Evolutionary conservation across 2,888 invertebrate genomes (phyloP), one percentile per base, ranked within the genome.

Genomic region (Lymantria monacha): DNA sequence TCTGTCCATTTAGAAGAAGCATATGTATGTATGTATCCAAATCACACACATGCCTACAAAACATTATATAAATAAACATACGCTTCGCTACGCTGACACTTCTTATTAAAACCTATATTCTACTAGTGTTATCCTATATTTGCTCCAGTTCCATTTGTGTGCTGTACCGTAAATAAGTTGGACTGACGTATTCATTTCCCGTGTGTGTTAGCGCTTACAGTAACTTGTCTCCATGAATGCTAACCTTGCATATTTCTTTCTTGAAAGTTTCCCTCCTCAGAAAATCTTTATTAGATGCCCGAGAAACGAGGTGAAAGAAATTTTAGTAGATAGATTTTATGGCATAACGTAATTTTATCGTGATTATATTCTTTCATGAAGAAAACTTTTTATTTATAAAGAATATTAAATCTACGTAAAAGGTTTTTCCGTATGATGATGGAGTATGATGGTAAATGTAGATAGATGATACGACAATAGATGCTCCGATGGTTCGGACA

Each of bases 131-230:
- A 33, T 33, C 33, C 33, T 33, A 9, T 33, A 33, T 42, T 14
- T 46, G 22, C 22, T 38, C 14, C 30, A 44, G 46, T 68, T 33
- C 46, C 42, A 43, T 45, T 14, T 48, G 36, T 56, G 48, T 51
- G 36, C 44, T 46, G 48, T 55, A 55, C 51, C 50, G 44, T 61
- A 53, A 55, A 59, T 53, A 48, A 55, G 54, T 66, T 69, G 66
- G 61, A 70, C 68, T 72, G 76, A 78, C 79, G 66, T 75, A 76
- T 81, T 79, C 77, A 83, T 83, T 81, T 82, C 79, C 81, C 76
- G 67, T 44, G 74, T 67, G 78, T 74, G 72, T 76, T 76, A 71
- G 59, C 66, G 62, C 63, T 62, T 66, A 63, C 56, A 52, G 15
- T 53, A 69, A 59, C 67, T 51, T 63, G 74, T 72, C 74, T 72